Conservation (phyloP, 2,888 invertebrate genomes). For the Leptopilina syphax region DNA sequence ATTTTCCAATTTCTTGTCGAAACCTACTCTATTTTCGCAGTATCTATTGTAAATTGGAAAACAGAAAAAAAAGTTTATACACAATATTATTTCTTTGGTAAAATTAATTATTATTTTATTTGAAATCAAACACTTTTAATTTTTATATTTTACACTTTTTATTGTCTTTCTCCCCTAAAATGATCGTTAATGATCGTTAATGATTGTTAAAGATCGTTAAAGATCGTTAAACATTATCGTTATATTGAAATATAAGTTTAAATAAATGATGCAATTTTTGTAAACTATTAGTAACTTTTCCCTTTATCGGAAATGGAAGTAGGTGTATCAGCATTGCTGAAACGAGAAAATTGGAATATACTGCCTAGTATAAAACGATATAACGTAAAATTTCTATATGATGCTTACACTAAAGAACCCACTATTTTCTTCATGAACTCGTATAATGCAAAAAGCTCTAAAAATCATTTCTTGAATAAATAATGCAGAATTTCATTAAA, state of each 20-base stretch:
- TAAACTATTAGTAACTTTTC: slow-evolving; percentile 17
- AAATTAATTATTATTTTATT: background rate
- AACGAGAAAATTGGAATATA: background rate
- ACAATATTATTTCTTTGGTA: background rate
- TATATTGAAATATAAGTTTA: background rate
- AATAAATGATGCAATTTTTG: slow-evolving; percentile 12
- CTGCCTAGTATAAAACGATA: background rate
- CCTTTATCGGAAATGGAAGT: slow-evolving; percentile 9
- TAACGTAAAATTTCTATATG: slow-evolving; percentile 12
- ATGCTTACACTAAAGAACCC: background rate
- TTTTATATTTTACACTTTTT: no score
- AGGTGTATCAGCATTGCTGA: slow-evolving; percentile 11
- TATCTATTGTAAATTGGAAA: slow-evolving; percentile 11
- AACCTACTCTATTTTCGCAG: background rate
- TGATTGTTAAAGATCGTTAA: background rate
- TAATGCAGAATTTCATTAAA: background rate
- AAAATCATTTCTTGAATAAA: background rate
- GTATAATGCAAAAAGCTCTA: slow-evolving; percentile 2
- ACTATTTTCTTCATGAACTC: slow-evolving; percentile 6
- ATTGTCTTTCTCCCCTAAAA: no score
- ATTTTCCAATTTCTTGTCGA: slow-evolving; percentile 9
- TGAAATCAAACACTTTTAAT: no score
- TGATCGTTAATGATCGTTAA: no score
- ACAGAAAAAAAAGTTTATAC: background rate
- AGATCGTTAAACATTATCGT: background rate